phyloP scores from a whole-genome alignment of 1,140 invertebrate species.

The Brachionus sp. region DNA sequence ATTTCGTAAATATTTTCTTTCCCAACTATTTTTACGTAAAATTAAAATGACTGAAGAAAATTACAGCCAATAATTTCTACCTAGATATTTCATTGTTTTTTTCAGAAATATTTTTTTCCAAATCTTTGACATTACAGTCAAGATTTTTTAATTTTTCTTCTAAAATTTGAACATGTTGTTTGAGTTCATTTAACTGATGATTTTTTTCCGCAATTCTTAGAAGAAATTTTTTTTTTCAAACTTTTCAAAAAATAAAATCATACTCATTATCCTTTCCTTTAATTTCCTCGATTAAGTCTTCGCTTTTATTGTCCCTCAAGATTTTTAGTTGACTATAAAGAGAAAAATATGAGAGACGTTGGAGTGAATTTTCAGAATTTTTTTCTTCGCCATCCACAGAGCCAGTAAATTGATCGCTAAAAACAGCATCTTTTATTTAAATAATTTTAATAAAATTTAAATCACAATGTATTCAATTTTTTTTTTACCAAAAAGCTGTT shows the following conservation, averaged over 20 bases:
- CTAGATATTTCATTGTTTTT: slow-evolving; percentile 13
- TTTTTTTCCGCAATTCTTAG: neutral
- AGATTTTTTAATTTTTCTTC: slow-evolving; percentile 2
- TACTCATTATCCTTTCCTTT: slow-evolving; percentile 30
- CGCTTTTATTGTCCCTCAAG: slow-evolving; percentile 10
- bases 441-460: neutral
- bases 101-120: neutral
- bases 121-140: neutral
- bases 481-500: slow-evolving; percentile 33
- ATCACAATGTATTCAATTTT: neutral
- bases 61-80: neutral
- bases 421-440: slow-evolving; percentile 23
- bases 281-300: slow-evolving; percentile 7
- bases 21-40: neutral
- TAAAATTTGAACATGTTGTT: neutral
- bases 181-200: neutral
- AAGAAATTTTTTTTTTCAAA: neutral
- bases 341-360: slow-evolving; percentile 23
- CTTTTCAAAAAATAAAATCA: neutral
- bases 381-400: neutral
- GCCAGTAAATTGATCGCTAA: slow-evolving; percentile 27
- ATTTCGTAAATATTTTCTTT: neutral
- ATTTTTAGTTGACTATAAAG: neutral
- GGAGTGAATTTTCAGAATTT: neutral
- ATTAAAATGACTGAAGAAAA: neutral